These are phyloP conservation scores for Hydropsyche tenuis DNA, from an alignment of 1,140 invertebrate genomes.

Conservation along the genomic window DNA sequence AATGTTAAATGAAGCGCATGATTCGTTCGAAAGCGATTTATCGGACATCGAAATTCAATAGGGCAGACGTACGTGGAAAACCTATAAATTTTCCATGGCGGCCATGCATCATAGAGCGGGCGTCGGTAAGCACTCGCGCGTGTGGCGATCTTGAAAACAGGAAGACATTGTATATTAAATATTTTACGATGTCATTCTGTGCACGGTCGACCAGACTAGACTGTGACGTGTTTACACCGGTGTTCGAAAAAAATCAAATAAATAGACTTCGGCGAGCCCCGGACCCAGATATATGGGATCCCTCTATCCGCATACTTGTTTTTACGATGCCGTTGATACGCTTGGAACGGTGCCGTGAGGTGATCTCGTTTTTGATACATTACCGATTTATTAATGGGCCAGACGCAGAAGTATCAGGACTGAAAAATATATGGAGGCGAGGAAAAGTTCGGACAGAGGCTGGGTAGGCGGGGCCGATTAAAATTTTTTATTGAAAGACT, in stretches of 20 bases:
- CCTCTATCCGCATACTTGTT: slow-evolving; percentile 27
- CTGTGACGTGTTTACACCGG: slow-evolving; percentile 14
- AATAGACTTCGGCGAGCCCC: not conserved
- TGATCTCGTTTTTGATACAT: slow-evolving; percentile 15
- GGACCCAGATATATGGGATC: not conserved
- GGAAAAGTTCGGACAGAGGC: too few species aligned
- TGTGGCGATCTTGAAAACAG: slow-evolving; percentile 6
- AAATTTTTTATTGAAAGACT: too few species aligned
- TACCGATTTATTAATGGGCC: slow-evolving; percentile 18
- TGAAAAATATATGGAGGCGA: too few species aligned
- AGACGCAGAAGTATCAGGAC: not conserved
- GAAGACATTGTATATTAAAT: slow-evolving; percentile 23
- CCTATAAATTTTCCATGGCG: slow-evolving; percentile 3
- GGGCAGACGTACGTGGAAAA: slow-evolving; percentile 4
- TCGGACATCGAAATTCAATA: not conserved
- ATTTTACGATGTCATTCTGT: slow-evolving; percentile 17
- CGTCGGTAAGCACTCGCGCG: not conserved
- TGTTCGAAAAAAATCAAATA: not conserved
- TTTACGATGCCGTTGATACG: slow-evolving; percentile 20
- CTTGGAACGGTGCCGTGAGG: slow-evolving; percentile 5
- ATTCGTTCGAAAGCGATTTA: too few species aligned
- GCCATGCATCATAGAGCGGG: slow-evolving; percentile 2
- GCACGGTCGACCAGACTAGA: not conserved
- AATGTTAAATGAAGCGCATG: too few species aligned
- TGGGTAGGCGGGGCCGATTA: too few species aligned